Base-by-base conservation (phyloP, 1,140 invertebrate genomes). In the Melitaea cinxia region DNA sequence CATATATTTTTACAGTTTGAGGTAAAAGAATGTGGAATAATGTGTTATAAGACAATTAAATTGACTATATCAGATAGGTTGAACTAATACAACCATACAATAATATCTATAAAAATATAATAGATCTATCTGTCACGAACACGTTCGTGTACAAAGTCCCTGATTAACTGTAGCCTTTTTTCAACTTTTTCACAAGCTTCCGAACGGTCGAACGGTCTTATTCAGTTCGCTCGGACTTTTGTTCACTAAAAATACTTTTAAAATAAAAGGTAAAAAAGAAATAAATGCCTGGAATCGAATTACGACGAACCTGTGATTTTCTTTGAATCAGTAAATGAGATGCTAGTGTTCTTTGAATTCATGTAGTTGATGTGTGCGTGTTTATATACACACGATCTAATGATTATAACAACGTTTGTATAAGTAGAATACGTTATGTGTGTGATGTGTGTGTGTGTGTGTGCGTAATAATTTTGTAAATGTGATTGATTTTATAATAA, bases 81-180 rank as follows among this genome's bases (percentile, higher is more conserved):
- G n/a, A n/a, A n/a, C n/a, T n/a, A n/a, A n/a, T n/a, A n/a, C n/a
- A n/a, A n/a, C n/a, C n/a, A n/a, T n/a, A n/a, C n/a, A n/a, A n/a
- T n/a, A n/a, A n/a, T n/a, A n/a, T n/a, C n/a, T n/a, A n/a, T n/a
- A n/a, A n/a, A n/a, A n/a, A n/a, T n/a, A n/a, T n/a, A n/a, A 10
- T 10, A 35, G 24, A 4, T 26, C 33, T 2, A 35, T 35, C 6
- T n/a, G 12, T 35, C 12, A 35, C 33, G 6, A 10, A 10, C 33
- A 35, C 7, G 9, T 35, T 35, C 2, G 33, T 35, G 12, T 19
- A 45, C 39, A 45, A 45, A 45, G 19, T 45, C 15, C 39, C 17
- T 45, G 39, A 45, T 45, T 17, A 39, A 15, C 37, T 39, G n/a
- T 12, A 45, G 39, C 39, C 15, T 17, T 17, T 45, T 45, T 45